A percentile compares a stretch with the other conserved stretches of the same genome.
Conservation (phyloP, 1,140 invertebrate genomes). For the Lepidurus arcticus region DNA sequence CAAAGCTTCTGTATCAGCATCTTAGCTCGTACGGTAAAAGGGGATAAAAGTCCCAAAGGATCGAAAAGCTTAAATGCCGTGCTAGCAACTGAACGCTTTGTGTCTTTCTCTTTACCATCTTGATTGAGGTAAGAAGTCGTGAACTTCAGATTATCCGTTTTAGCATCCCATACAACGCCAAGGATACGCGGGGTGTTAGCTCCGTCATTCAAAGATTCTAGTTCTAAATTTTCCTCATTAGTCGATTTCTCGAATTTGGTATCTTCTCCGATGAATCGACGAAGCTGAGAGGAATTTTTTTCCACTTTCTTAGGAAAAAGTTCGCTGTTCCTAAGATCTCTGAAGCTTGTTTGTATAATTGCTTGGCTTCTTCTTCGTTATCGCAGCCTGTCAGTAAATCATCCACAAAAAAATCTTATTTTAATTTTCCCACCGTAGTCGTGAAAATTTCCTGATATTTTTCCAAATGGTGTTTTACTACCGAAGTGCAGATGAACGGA, state of each 20-base stretch:
- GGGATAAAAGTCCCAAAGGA: conserved; percentile 20
- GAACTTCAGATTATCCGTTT: neutral
- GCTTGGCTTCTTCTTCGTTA: conserved; percentile 34
- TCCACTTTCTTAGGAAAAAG: neutral
- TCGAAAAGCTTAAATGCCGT: conserved; percentile 20
- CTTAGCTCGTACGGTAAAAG: conserved; percentile 7
- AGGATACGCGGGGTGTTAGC: neutral
- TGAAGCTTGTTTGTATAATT: neutral
- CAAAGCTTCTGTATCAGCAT: conserved; percentile 7
- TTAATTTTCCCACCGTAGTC: neutral
- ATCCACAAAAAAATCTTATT: conserved; percentile 44
- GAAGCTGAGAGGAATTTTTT: neutral
- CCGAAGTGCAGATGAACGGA: neutral
- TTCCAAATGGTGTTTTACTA: neutral
- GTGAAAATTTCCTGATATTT: neutral
- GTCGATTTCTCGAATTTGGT: neutral
- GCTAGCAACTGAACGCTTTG: conserved; percentile 3
- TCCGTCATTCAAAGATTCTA: neutral
- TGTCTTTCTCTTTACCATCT: neutral
- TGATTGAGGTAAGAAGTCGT: neutral
- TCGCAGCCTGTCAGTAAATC: conserved; percentile 44
- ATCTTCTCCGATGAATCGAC: neutral
- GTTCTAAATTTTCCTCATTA: neutral
- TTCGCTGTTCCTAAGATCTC: neutral
- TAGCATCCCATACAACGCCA: neutral